Conservation (phyloP, 2,797 vertebrate genomes). For the Anas bahamensis region DNA sequence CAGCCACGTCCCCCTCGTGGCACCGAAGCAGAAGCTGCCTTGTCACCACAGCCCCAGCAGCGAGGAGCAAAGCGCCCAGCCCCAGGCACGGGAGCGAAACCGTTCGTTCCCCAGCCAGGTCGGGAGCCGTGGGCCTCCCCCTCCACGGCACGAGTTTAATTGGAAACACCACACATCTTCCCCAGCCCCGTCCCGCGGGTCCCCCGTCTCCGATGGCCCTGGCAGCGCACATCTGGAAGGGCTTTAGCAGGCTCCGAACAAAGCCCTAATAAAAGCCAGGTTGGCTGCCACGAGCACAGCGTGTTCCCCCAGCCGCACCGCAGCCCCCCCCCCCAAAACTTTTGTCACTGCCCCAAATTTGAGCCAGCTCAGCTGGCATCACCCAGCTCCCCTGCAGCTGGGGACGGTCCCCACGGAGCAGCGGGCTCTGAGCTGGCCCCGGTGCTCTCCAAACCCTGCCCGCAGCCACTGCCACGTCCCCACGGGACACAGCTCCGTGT, state of each 20-base stretch:
- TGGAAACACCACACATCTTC: neutral
- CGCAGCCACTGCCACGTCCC: neutral
- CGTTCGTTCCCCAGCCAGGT: accelerated
- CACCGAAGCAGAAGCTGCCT: neutral
- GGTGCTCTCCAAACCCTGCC: neutral
- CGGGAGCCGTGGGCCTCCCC: neutral
- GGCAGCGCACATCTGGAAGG: slow-evolving; percentile 71
- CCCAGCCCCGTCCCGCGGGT: neutral
- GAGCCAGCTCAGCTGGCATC: neutral
- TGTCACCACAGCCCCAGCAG: neutral
- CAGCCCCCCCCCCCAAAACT: neutral
- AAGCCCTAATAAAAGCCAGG: slow-evolving; percentile 70
- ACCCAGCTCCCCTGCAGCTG: neutral
- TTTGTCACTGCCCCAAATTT: accelerated
- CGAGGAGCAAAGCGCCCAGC: neutral
- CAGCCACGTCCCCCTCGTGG: neutral
- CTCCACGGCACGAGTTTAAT: neutral
- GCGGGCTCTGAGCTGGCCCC: neutral
- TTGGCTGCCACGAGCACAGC: neutral
- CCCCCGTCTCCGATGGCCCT: neutral
- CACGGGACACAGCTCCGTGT: neutral
- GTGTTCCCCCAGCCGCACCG: neutral
- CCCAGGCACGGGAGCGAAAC: accelerated
- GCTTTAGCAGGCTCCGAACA: slow-evolving; percentile 40
- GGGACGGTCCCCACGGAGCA: neutral